Conservation (phyloP, 2,797 vertebrate genomes). For the Oreochromis grahami region DNA sequence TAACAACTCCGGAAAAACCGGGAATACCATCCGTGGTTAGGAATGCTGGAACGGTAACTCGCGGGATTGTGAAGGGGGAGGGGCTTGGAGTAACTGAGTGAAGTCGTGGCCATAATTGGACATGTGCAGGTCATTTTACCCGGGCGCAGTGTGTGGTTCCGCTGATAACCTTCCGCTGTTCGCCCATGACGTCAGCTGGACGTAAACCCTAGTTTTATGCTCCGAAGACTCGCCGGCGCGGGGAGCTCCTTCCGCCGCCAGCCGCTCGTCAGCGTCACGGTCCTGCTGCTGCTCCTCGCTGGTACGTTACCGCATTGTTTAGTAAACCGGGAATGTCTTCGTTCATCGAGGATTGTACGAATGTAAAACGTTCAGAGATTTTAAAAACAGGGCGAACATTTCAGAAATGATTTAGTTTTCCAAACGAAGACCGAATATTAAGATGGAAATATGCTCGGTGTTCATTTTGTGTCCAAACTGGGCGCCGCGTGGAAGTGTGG, state of each 20-base stretch:
- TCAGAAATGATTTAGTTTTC: background rate
- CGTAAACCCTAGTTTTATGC: no score
- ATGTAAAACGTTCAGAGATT: fast-evolving
- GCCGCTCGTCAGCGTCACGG: fast-evolving
- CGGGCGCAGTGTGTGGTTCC: background rate
- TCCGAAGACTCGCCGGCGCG: background rate
- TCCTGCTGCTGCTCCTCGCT: background rate
- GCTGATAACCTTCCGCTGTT: background rate
- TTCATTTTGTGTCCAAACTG: background rate
- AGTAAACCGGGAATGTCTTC: background rate
- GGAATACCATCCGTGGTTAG: fast-evolving
- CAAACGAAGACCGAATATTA: fast-evolving
- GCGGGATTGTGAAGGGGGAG: background rate
- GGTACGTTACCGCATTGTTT: background rate
- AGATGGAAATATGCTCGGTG: fast-evolving
- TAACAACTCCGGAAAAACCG: background rate
- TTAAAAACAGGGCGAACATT: fast-evolving
- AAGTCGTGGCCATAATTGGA: conserved; percentile 85
- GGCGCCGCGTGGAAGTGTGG: background rate
- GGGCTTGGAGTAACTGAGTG: background rate
- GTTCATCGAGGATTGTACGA: background rate
- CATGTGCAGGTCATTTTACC: conserved; percentile 49
- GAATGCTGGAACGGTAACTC: background rate
- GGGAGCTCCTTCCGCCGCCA: background rate
- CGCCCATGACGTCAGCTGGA: background rate